These are phyloP conservation scores for Drosophila kokeensis DNA, from an alignment of 2,888 invertebrate species.

Conservation along the genomic window DNA sequence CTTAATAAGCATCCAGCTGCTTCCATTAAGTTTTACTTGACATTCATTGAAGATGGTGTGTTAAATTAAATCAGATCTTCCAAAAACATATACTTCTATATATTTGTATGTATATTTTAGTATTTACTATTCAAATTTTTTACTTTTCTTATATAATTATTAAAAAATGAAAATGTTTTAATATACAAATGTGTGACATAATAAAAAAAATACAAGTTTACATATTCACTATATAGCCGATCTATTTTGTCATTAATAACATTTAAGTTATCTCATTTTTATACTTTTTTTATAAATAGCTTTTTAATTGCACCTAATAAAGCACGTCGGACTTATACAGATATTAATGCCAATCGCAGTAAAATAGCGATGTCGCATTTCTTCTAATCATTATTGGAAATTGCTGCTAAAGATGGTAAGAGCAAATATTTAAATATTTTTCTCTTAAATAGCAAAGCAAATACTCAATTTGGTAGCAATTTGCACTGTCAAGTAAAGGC, in stretches of 20 bases:
- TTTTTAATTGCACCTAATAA: neutral
- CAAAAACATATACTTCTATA: neutral
- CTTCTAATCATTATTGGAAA: neutral
- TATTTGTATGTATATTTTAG: neutral
- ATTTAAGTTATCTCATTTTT: neutral
- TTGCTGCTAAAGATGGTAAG: neutral
- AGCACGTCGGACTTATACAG: neutral
- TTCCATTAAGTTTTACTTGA: neutral
- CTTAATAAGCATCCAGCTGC: neutral
- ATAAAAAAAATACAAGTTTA: neutral
- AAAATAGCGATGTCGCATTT: neutral
- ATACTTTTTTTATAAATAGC: neutral
- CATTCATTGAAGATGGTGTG: neutral
- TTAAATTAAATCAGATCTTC: neutral
- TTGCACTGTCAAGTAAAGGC: conserved; percentile 16
- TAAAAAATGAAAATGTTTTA: neutral
- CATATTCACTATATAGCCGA: neutral
- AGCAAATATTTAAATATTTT: conserved; percentile 4
- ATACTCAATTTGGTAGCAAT: conserved; percentile 45
- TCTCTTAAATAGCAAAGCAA: conserved; percentile 25
- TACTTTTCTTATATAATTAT: neutral
- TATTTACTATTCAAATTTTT: neutral
- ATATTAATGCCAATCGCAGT: neutral
- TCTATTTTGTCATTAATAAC: neutral
- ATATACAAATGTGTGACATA: neutral